Percentiles rank a stretch among this genome's conserved stretches.
Evolutionary conservation across 2,113 vertebrate species (phyloP).

Genomic region (Spheniscus mendiculus): DNA sequence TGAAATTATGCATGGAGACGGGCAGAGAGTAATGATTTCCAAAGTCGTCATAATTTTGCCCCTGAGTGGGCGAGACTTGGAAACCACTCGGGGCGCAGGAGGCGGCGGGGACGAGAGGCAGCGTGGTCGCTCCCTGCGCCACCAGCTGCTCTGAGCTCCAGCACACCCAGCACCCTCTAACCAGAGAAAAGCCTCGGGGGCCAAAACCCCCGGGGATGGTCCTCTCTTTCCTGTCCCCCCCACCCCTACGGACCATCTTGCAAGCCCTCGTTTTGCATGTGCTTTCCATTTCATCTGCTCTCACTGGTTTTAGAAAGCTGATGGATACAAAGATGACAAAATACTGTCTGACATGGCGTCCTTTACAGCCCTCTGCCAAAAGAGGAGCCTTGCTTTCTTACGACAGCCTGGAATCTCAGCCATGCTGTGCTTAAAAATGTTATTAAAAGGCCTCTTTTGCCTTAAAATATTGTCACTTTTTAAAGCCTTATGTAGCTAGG

Average conservation of each 20-base stretch:
- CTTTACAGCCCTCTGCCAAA: background rate
- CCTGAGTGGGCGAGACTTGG: background rate
- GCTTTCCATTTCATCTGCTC: background rate
- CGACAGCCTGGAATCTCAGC: background rate
- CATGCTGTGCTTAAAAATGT: accelerated
- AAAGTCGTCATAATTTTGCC: background rate
- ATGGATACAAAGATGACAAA: background rate
- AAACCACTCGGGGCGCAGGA: accelerated
- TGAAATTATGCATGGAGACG: background rate
- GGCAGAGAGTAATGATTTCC: background rate
- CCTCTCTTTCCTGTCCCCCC: background rate
- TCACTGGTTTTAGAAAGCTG: background rate
- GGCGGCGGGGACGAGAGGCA: background rate
- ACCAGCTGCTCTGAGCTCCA: background rate
- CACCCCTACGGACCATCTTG: background rate
- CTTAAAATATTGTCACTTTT: background rate
- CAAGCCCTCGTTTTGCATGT: accelerated
- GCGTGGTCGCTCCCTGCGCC: background rate
- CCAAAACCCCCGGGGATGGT: background rate
- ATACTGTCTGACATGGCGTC: background rate
- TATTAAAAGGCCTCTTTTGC: background rate
- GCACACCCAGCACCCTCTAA: background rate
- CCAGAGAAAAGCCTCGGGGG: background rate
- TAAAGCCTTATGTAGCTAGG: background rate
- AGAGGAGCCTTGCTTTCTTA: accelerated